Evolutionary conservation across 2,113 vertebrate genomes (phyloP).

Genomic region (Balaenoptera acutorostrata): DNA sequence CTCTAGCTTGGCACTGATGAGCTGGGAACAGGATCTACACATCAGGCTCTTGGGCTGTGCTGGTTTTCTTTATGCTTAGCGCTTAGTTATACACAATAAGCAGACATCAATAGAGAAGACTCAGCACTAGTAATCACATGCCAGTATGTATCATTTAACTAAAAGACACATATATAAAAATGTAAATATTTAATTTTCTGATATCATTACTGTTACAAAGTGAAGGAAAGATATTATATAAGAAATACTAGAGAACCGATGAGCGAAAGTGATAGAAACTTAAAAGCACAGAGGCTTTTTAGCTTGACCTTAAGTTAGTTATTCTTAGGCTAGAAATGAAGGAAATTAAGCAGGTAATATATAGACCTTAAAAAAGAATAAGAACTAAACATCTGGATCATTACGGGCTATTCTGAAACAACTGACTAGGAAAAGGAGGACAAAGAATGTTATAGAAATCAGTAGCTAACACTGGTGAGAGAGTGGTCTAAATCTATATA

Average conservation of each 20-base stretch:
- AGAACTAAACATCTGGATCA: no score
- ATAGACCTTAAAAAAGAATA: no score
- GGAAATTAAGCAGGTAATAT: constrained; percentile 26
- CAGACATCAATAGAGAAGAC: background rate
- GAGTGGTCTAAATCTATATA: no score
- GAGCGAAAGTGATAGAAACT: background rate
- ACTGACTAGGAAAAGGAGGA: no score
- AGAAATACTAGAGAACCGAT: background rate
- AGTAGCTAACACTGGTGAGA: no score
- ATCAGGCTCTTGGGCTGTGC: background rate
- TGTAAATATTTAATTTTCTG: background rate
- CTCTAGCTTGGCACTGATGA: rapidly evolving
- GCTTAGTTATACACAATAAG: rapidly evolving
- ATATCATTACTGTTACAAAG: background rate
- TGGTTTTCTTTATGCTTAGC: background rate
- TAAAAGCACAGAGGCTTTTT: background rate
- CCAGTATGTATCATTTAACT: background rate
- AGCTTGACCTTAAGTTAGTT: constrained; percentile 38
- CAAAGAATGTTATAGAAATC: no score
- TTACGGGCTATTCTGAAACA: no score
- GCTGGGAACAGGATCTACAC: background rate
- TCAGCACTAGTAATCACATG: background rate
- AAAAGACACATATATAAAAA: background rate
- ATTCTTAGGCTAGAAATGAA: constrained; percentile 45
- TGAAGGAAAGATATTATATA: background rate